Conservation (phyloP, 2,888 invertebrate genomes). For the Loripinus fragilis region DNA sequence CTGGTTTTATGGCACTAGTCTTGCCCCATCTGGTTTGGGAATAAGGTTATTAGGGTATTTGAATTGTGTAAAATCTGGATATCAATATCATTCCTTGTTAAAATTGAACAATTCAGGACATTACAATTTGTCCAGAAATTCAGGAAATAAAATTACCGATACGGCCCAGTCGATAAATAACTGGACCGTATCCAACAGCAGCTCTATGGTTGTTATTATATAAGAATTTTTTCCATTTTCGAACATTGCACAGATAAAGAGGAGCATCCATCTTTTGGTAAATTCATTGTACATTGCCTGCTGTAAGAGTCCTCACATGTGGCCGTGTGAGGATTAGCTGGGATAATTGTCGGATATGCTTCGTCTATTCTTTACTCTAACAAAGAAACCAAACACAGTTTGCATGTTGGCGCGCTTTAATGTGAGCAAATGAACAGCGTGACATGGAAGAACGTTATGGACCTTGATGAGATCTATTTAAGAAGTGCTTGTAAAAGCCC, state of each 20-base stretch:
- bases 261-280: background rate
- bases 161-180: background rate
- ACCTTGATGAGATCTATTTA: too few relatives aligned
- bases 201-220: background rate
- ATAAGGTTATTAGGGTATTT: too few relatives aligned
- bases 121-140: background rate
- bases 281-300: background rate
- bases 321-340: too few relatives aligned
- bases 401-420: too few relatives aligned
- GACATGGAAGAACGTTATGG: too few relatives aligned
- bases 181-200: too few relatives aligned
- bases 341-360: too few relatives aligned
- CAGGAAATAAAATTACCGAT: background rate
- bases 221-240: background rate
- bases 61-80: background rate
- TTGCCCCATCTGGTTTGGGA: too few relatives aligned
- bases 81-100: background rate
- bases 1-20: conserved; percentile 7
- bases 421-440: too few relatives aligned
- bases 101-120: background rate
- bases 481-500: too few relatives aligned
- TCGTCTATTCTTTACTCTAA: background rate
- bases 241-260: background rate
- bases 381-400: too few relatives aligned
- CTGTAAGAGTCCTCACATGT: too few relatives aligned